Evolutionary conservation across 2,113 vertebrate genomes (phyloP).

Genomic region (Pluvianellus socialis): DNA sequence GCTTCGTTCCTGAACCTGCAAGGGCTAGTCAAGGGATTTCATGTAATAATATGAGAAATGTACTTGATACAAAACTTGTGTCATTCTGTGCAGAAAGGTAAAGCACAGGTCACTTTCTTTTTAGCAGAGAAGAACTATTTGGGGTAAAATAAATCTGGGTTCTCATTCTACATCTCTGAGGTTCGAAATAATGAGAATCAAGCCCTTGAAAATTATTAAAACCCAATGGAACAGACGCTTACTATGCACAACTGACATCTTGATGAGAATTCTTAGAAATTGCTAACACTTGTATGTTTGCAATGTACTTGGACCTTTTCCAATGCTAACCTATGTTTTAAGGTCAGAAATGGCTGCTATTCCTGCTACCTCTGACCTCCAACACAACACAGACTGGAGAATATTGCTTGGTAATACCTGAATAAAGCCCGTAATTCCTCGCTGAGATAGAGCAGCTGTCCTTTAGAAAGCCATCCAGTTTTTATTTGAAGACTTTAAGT

Average conservation of each 20-base stretch:
- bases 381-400: not conserved
- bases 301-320: not conserved
- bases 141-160: not conserved
- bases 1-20: conserved; percentile 13
- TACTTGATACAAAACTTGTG: not conserved
- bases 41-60: not conserved
- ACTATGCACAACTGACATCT: not conserved
- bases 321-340: not conserved
- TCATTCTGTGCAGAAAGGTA: not conserved
- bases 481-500: not conserved
- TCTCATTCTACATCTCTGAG: not conserved
- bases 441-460: not conserved
- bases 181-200: not conserved
- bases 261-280: not conserved
- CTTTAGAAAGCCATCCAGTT: not conserved
- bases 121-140: not conserved
- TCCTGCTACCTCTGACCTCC: not conserved
- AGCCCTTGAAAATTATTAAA: not conserved
- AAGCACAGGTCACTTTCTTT: not conserved
- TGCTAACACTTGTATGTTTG: not conserved
- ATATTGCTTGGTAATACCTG: not conserved
- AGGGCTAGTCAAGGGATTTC: conserved; percentile 24
- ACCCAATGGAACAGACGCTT: not conserved
- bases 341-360: not conserved
- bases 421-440: not conserved